Evolutionary conservation across 1,140 invertebrate genomes (phyloP).

Genomic region (Pectinophora gossypiella): DNA sequence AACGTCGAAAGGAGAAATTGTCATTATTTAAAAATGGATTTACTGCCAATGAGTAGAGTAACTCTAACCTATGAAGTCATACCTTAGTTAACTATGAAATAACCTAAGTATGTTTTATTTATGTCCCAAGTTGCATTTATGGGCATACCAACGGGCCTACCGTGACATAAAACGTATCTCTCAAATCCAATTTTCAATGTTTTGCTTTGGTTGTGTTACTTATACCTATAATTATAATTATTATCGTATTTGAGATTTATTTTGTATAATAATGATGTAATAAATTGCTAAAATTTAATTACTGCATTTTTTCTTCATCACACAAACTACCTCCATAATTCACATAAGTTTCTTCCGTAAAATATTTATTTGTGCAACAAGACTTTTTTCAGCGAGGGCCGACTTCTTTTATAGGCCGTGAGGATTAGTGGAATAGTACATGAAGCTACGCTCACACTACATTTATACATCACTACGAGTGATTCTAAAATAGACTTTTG

Average conservation of each 20-base stretch:
- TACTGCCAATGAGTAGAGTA: slow-evolving; percentile 55
- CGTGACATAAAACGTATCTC: slow-evolving; percentile 46
- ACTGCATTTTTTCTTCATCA: slow-evolving; percentile 9
- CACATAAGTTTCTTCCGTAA: too few species aligned
- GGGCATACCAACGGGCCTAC: slow-evolving; percentile 36
- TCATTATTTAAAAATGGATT: slow-evolving; percentile 28
- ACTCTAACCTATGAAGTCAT: slow-evolving; percentile 44
- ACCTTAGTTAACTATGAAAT: slow-evolving; percentile 41
- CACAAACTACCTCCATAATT: not conserved
- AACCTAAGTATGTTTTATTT: slow-evolving; percentile 32
- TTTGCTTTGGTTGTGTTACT: slow-evolving; percentile 74
- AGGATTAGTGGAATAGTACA: too few species aligned
- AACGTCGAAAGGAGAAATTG: slow-evolving; percentile 16
- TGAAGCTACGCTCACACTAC: too few species aligned
- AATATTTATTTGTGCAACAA: too few species aligned
- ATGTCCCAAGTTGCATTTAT: slow-evolving; percentile 56
- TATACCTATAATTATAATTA: slow-evolving; percentile 61
- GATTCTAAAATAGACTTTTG: too few species aligned
- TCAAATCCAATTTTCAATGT: slow-evolving; percentile 68
- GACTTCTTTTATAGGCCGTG: too few species aligned
- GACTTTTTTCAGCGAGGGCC: too few species aligned
- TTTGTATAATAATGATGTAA: slow-evolving; percentile 74
- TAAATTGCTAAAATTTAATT: slow-evolving; percentile 65
- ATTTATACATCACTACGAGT: too few species aligned
- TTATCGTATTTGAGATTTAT: slow-evolving; percentile 73